These are phyloP conservation scores for Philopotamus ludificatus DNA, from an alignment of 1,140 invertebrate species.

Conservation along the genomic window DNA sequence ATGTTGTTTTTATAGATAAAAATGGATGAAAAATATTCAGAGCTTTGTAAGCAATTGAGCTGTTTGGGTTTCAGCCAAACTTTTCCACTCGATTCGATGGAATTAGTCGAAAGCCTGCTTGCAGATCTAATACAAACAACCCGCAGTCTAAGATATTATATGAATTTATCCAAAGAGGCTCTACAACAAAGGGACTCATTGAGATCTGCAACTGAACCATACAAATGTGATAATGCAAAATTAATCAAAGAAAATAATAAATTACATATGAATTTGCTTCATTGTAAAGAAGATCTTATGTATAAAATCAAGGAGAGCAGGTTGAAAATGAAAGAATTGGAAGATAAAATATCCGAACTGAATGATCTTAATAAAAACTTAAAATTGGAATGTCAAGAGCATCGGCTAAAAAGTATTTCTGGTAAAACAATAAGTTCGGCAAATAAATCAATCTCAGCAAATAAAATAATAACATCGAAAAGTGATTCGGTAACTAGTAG, in stretches of 20 bases:
- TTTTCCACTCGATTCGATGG: constrained; percentile 69
- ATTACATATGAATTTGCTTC: constrained; percentile 66
- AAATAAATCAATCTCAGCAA: constrained; percentile 44
- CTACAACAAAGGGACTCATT: constrained; percentile 60
- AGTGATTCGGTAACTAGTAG: neutral
- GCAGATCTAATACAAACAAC: constrained; percentile 77
- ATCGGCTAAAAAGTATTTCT: constrained; percentile 51
- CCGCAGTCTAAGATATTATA: constrained; percentile 74
- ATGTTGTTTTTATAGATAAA: constrained; percentile 7
- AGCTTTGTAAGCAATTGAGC: constrained; percentile 63
- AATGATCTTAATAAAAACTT: constrained; percentile 49
- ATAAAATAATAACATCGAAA: constrained; percentile 41
- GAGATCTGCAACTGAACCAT: constrained; percentile 63
- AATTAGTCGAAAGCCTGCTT: constrained; percentile 72
- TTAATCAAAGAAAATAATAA: constrained; percentile 71
- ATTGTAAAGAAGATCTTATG: constrained; percentile 61
- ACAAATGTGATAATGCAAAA: constrained; percentile 69
- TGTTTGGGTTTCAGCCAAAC: constrained; percentile 72
- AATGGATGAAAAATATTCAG: constrained; percentile 53
- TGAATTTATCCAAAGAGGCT: constrained; percentile 67
- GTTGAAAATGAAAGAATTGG: constrained; percentile 48
- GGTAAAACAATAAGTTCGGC: constrained; percentile 51
- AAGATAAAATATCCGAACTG: constrained; percentile 49
- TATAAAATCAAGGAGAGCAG: constrained; percentile 46
- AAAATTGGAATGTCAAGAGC: constrained; percentile 50